These are phyloP conservation scores for Labrus mixtus DNA, from an alignment of 2,113 vertebrate genomes.

Conservation along the genomic window DNA sequence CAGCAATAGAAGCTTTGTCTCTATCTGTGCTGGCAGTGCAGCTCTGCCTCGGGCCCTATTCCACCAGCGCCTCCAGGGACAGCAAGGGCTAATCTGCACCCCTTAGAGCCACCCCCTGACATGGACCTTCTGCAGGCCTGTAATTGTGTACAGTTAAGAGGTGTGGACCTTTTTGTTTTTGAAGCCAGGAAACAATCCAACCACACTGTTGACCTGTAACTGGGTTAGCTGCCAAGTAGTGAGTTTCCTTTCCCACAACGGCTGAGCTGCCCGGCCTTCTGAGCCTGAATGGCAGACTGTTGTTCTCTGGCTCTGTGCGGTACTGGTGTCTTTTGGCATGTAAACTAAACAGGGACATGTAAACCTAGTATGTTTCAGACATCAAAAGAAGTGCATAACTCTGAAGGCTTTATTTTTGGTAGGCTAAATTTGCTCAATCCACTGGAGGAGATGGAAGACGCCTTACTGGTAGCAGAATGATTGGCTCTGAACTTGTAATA, in stretches of 20 bases:
- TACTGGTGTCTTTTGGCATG: slow-evolving; percentile 1
- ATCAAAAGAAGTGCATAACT: not conserved
- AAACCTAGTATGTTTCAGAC: slow-evolving; percentile 12
- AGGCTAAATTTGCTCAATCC: no score
- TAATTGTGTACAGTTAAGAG: slow-evolving; percentile 45
- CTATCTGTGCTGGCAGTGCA: slow-evolving; percentile 41
- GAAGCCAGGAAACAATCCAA: slow-evolving; percentile 59
- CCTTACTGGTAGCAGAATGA: slow-evolving; percentile 16
- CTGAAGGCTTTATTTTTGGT: no score
- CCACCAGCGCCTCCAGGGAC: slow-evolving; percentile 51
- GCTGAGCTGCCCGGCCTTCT: slow-evolving; percentile 7
- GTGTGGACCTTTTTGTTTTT: slow-evolving; percentile 53
- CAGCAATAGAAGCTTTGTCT: slow-evolving; percentile 76
- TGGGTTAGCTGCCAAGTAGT: slow-evolving; percentile 43
- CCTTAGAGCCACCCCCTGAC: slow-evolving; percentile 15
- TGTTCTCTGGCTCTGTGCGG: slow-evolving; percentile 6
- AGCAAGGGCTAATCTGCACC: slow-evolving; percentile 38
- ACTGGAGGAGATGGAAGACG: not conserved
- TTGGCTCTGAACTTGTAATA: not conserved
- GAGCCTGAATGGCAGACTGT: slow-evolving; percentile 20
- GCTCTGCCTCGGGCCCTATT: slow-evolving; percentile 42
- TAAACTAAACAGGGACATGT: slow-evolving; percentile 23
- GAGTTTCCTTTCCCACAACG: slow-evolving; percentile 59
- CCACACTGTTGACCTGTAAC: slow-evolving; percentile 61
- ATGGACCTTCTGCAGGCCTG: slow-evolving; percentile 11